These are phyloP conservation scores for Manis crassicaudata DNA, from an alignment of 2,797 vertebrate genomes.

Conservation along the genomic window DNA sequence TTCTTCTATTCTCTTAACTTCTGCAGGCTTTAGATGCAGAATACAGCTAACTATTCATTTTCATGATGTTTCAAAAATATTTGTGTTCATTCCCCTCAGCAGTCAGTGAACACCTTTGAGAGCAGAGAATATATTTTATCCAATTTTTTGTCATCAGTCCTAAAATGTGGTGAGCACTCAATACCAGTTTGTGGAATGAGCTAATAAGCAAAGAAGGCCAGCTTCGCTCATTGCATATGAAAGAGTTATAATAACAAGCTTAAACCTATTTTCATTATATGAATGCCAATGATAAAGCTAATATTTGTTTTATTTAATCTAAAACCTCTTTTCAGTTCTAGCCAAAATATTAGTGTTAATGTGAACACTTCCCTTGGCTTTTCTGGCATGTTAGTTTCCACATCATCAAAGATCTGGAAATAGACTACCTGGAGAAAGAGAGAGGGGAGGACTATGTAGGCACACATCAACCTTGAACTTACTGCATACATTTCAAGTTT, in stretches of 20 bases:
- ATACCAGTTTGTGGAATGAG: background rate
- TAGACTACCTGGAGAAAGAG: background rate
- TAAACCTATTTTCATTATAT: background rate
- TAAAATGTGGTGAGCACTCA: background rate
- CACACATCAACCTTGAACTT: background rate
- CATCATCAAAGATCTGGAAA: background rate
- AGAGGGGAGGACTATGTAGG: background rate
- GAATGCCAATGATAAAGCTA: background rate
- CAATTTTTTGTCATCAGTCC: background rate
- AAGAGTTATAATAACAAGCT: background rate
- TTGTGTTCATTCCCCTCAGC: background rate
- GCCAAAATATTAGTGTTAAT: background rate
- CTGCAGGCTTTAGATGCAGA: background rate
- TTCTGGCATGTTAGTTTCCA: background rate
- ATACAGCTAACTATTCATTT: background rate
- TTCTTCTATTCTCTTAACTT: background rate
- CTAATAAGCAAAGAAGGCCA: background rate
- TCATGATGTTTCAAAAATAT: background rate
- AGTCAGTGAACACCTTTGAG: background rate
- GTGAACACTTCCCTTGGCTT: background rate
- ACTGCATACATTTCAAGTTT: conserved; percentile 40
- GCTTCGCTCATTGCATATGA: background rate
- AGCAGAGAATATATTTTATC: background rate
- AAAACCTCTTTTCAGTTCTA: background rate
- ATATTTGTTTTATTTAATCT: background rate